Percentiles rank a stretch among this genome's conserved stretches.
These are phyloP conservation scores for Agrypnus murinus DNA, from an alignment of 2,888 invertebrate species.

Conservation along the genomic window DNA sequence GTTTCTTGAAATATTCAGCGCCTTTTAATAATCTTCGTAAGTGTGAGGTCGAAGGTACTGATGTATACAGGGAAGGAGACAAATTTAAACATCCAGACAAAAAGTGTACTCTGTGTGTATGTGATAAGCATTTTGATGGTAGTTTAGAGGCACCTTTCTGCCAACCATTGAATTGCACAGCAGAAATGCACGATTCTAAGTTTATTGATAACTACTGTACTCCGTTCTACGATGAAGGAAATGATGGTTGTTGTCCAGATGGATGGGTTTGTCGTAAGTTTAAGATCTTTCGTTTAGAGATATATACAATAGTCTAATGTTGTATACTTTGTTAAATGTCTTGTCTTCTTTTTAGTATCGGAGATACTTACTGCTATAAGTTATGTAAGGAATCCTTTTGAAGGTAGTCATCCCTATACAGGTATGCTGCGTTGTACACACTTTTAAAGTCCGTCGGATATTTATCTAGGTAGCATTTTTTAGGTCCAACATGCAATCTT, in stretches of 20 bases:
- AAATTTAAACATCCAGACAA: slow-evolving; percentile 44
- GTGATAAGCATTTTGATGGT: slow-evolving; percentile 52
- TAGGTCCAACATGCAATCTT: too few relatives aligned
- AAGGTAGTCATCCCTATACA: too few relatives aligned
- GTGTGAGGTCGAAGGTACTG: slow-evolving; percentile 47
- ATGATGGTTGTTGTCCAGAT: slow-evolving; percentile 45
- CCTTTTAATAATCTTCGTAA: slow-evolving; percentile 38
- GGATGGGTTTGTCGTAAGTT: slow-evolving; percentile 50
- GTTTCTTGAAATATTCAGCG: slow-evolving; percentile 37
- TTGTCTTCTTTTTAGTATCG: too few relatives aligned
- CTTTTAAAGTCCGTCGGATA: too few relatives aligned
- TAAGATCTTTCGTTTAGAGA: too few relatives aligned
- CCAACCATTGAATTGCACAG: slow-evolving; percentile 37
- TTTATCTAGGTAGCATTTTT: too few relatives aligned
- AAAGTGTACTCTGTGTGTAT: slow-evolving; percentile 55
- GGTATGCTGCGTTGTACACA: too few relatives aligned
- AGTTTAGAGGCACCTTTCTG: slow-evolving; percentile 48
- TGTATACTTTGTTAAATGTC: too few relatives aligned
- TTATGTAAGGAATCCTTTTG: too few relatives aligned
- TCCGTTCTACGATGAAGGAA: slow-evolving; percentile 33
- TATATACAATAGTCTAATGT: too few relatives aligned
- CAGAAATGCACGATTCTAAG: slow-evolving; percentile 38
- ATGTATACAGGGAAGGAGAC: slow-evolving; percentile 48
- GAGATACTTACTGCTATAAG: too few relatives aligned
- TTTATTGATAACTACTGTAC: slow-evolving; percentile 43